A percentile compares a stretch with the other conserved stretches of the same genome.
Conservation (phyloP, 2,888 invertebrate species). For the Pocota personata region DNA sequence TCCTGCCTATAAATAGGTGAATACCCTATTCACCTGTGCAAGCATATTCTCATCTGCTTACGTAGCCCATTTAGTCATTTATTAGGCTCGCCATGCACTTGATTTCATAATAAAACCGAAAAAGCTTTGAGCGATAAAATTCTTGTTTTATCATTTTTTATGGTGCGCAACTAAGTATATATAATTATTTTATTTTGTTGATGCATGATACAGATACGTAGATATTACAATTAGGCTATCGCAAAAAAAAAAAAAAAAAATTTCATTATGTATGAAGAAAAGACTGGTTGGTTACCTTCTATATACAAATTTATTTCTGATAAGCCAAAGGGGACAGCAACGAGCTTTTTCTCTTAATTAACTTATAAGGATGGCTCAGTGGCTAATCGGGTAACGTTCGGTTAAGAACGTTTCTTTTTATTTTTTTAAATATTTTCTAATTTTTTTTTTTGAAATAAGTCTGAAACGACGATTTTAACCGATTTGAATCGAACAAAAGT, state of each 20-base stretch:
- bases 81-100: conserved; percentile 2
- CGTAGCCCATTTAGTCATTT: not conserved
- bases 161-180: not conserved
- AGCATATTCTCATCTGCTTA: not conserved
- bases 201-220: conserved; percentile 46
- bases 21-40: not conserved
- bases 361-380: conserved; percentile 76
- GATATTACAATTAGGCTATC: conserved; percentile 17
- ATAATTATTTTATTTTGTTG: conserved; percentile 26
- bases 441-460: not conserved
- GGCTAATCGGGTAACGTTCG: conserved; percentile 77
- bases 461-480: not conserved
- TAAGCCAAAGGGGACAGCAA: conserved; percentile 12
- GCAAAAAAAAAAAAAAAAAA: not conserved
- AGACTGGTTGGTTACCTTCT: conserved; percentile 11
- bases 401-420: conserved; percentile 76
- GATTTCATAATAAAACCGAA: conserved; percentile 39
- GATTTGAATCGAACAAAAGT: conserved; percentile 13
- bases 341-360: conserved; percentile 55
- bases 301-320: conserved; percentile 23
- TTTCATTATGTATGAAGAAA: conserved; percentile 29
- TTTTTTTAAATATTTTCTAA: not conserved
- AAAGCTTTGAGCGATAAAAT: conserved; percentile 58
- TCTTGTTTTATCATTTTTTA: conserved; percentile 55
- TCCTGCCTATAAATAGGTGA: conserved; percentile 1